Percentiles rank a stretch among this genome's conserved stretches.
phyloP scores from a whole-genome alignment of 2,888 invertebrate genomes.

The Gasteruption jaculator region DNA sequence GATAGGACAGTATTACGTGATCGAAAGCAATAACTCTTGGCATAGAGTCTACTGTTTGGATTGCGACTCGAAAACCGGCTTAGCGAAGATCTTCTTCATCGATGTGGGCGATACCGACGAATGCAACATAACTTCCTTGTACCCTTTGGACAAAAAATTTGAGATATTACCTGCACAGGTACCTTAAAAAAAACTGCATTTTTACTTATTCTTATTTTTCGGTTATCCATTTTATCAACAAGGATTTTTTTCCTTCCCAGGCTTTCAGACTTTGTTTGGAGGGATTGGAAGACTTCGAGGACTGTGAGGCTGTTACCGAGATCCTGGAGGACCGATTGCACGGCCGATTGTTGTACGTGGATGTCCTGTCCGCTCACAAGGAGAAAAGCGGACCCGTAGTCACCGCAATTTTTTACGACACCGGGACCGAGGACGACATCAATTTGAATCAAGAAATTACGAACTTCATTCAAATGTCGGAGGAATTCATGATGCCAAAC shows the following conservation, averaged over 20 bases:
- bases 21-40: constrained; percentile 50
- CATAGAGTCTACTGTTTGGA: constrained; percentile 51
- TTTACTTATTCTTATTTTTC: too few species aligned
- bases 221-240: not conserved
- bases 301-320: constrained; percentile 45
- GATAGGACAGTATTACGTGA: constrained; percentile 51
- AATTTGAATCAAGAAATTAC: constrained; percentile 62
- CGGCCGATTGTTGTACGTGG: constrained; percentile 59
- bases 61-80: constrained; percentile 26
- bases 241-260: constrained; percentile 41
- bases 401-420: constrained; percentile 63
- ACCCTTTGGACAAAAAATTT: constrained; percentile 62
- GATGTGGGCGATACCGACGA: constrained; percentile 71
- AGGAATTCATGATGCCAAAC: constrained; percentile 40
- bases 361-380: constrained; percentile 46
- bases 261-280: constrained; percentile 67
- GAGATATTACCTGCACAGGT: constrained; percentile 67
- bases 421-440: constrained; percentile 61
- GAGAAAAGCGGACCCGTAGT: constrained; percentile 54
- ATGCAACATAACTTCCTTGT: constrained; percentile 57
- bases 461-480: constrained; percentile 55
- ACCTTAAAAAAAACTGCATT: too few species aligned
- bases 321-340: constrained; percentile 51
- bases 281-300: constrained; percentile 64
- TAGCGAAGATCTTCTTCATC: constrained; percentile 58